A percentile compares a stretch with the other conserved stretches of the same genome.
Conservation (phyloP, 2,888 invertebrate species). For the Dolichopus griseipennis region DNA sequence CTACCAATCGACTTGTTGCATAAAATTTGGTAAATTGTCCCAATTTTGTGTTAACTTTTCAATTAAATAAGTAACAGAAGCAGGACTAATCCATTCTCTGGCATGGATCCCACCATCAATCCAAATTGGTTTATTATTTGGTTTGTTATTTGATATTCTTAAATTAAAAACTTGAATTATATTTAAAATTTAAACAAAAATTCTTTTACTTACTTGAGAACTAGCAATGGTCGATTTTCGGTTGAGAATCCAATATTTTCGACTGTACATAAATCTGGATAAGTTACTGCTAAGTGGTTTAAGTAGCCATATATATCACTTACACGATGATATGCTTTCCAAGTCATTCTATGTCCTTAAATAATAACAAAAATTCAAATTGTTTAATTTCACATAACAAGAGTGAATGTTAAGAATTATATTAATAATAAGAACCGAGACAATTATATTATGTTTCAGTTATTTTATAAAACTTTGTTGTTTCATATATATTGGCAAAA, state of each 20-base stretch:
- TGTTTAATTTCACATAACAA: too few species aligned
- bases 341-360: slow-evolving; percentile 53
- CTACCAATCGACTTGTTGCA: slow-evolving; percentile 75
- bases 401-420: too few species aligned
- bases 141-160: slow-evolving; percentile 61
- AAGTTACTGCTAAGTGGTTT: slow-evolving; percentile 60
- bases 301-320: slow-evolving; percentile 61
- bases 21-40: slow-evolving; percentile 52
- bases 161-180: neutral
- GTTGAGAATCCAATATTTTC: slow-evolving; percentile 64
- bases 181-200: neutral
- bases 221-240: slow-evolving; percentile 65
- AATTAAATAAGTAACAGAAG: slow-evolving; percentile 67
- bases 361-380: too few species aligned
- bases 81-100: slow-evolving; percentile 82
- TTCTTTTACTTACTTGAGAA: slow-evolving; percentile 40
- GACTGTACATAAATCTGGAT: slow-evolving; percentile 63
- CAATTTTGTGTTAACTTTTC: slow-evolving; percentile 61
- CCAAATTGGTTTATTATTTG: slow-evolving; percentile 57
- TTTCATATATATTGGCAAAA: too few species aligned
- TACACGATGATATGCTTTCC: slow-evolving; percentile 67
- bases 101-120: slow-evolving; percentile 75
- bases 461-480: too few species aligned
- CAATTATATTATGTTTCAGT: too few species aligned
- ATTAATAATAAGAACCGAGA: too few species aligned